Evolutionary conservation across 2,797 vertebrate genomes (phyloP).

Genomic region (Poeciliopsis presidionis): DNA sequence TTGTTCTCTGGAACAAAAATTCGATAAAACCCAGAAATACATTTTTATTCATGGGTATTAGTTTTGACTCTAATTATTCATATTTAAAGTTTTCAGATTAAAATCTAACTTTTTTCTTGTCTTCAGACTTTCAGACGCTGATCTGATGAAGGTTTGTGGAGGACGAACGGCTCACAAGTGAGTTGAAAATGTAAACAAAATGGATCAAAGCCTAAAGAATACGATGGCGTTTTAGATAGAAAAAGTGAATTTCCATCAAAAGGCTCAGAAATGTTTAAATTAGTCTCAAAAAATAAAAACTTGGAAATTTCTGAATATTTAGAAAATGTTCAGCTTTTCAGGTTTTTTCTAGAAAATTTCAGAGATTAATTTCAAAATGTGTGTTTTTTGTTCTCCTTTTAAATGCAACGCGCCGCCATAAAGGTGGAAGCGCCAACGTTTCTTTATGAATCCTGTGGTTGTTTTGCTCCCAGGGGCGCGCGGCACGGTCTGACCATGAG

Average conservation of each 20-base stretch:
- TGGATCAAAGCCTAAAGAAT: no score
- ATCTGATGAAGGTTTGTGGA: slow-evolving; percentile 87
- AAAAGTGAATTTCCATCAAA: no score
- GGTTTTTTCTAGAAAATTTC: no score
- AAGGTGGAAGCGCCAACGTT: not conserved
- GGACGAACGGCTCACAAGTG: slow-evolving; percentile 97
- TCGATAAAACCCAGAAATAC: not conserved
- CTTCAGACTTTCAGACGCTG: slow-evolving; percentile 85
- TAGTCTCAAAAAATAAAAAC: no score
- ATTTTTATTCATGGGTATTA: not conserved
- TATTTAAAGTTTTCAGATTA: not conserved
- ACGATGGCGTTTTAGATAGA: no score
- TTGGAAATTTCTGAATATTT: no score
- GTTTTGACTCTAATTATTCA: not conserved
- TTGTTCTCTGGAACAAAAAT: not conserved
- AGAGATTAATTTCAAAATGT: no score
- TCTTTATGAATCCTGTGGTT: not conserved
- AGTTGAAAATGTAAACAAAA: slow-evolving; percentile 42
- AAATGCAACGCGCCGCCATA: no score
- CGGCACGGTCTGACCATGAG: slow-evolving; percentile 92
- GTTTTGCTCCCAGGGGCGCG: slow-evolving; percentile 82
- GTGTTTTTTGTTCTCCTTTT: no score
- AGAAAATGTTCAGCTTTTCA: no score
- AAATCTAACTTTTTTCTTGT: not conserved
- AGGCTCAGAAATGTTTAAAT: no score